These are phyloP conservation scores for Protonemura montana DNA, from an alignment of 2,888 invertebrate genomes.

Conservation along the genomic window DNA sequence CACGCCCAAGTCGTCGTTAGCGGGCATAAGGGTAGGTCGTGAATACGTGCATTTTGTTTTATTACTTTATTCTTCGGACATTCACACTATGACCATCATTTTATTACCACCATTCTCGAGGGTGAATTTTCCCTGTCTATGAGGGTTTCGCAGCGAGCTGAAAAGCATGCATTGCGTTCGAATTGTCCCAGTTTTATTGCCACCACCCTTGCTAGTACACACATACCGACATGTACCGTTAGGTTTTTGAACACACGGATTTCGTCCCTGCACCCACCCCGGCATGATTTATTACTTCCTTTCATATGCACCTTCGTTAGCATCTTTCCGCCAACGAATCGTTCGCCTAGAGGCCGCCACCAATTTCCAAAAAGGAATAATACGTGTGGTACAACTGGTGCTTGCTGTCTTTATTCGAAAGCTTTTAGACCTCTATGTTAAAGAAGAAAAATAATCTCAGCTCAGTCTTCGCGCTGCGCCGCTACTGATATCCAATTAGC, in stretches of 20 bases:
- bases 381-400: background rate
- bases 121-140: background rate
- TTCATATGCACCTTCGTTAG: constrained; percentile 7
- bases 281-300: background rate
- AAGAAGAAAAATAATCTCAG: background rate
- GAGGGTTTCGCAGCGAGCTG: background rate
- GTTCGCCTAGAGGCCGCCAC: background rate
- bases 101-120: background rate
- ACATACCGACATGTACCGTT: background rate
- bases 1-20: background rate
- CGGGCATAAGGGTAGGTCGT: background rate
- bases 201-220: background rate
- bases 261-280: background rate
- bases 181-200: background rate
- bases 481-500: constrained; percentile 12
- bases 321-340: background rate
- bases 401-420: background rate
- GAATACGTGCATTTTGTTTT: background rate
- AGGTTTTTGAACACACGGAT: background rate
- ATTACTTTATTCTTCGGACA: background rate
- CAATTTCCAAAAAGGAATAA: background rate
- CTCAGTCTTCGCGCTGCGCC: too few species aligned
- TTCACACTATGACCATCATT: background rate
- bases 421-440: background rate
- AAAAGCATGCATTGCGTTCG: background rate